Conservation (phyloP, 2,797 vertebrate genomes). For the Sarcoramphus papa region DNA sequence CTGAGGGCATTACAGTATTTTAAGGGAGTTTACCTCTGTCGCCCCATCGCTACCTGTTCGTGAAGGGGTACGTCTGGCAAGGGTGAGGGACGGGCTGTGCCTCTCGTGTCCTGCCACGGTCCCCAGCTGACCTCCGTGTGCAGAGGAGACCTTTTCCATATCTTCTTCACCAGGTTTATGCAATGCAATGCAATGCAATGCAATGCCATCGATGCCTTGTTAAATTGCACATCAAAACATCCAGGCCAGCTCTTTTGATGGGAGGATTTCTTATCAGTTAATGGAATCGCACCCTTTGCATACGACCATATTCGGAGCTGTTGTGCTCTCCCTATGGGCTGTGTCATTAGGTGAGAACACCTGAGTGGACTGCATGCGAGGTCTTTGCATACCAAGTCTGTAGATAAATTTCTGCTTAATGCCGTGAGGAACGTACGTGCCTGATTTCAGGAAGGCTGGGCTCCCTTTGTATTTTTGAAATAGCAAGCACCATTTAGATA, state of each 20-base stretch:
- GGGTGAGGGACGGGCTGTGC: background rate
- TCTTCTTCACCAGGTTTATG: background rate
- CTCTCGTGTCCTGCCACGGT: rapidly evolving
- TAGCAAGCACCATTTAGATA: too few species aligned
- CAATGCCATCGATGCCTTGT: background rate
- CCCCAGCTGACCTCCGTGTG: background rate
- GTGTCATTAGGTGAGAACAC: background rate
- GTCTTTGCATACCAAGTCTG: background rate
- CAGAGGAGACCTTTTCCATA: rapidly evolving
- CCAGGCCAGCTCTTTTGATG: background rate
- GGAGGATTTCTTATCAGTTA: background rate
- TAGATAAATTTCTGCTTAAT: background rate
- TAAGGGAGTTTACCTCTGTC: background rate
- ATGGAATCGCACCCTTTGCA: background rate
- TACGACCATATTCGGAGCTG: rapidly evolving
- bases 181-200: too few species aligned
- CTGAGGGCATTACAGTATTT: background rate
- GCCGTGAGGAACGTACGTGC: background rate
- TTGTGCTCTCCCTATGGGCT: background rate
- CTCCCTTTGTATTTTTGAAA: background rate
- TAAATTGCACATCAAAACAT: too few species aligned
- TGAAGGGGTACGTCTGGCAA: background rate
- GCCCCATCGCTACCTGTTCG: background rate
- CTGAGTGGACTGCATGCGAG: background rate
- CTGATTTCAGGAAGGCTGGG: background rate